Evolutionary conservation across 2,113 vertebrate species (phyloP).

Genomic region (Oryzias celebensis): DNA sequence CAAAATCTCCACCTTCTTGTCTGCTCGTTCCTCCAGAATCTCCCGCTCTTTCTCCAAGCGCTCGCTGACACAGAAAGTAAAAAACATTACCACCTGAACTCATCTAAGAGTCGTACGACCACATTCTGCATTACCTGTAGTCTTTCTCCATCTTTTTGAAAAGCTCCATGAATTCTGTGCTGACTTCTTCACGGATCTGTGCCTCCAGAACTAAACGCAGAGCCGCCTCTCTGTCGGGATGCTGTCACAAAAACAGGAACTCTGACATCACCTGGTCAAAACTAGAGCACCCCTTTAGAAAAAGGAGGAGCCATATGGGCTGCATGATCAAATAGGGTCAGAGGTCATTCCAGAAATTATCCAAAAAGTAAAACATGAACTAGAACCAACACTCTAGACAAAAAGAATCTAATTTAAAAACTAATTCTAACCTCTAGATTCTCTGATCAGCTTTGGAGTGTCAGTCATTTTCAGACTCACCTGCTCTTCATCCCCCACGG

Average conservation of each 20-base stretch:
- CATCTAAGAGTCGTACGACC: neutral
- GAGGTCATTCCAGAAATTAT: too few species aligned
- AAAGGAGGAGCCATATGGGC: too few species aligned
- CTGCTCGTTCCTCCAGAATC: constrained; percentile 82
- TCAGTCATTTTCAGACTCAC: neutral
- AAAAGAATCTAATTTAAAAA: too few species aligned
- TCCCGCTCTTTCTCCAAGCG: constrained; percentile 80
- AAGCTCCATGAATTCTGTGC: constrained; percentile 81
- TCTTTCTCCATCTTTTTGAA: constrained; percentile 81
- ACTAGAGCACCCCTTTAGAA: too few species aligned
- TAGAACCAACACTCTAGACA: too few species aligned
- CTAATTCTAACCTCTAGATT: too few species aligned
- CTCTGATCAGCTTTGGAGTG: too few species aligned
- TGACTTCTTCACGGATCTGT: constrained; percentile 88
- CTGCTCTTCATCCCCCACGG: constrained; percentile 11
- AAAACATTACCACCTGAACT: neutral
- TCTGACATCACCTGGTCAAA: too few species aligned
- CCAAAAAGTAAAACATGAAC: too few species aligned
- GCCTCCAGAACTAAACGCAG: constrained; percentile 80
- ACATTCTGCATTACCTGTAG: constrained; percentile 76
- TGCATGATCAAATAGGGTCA: too few species aligned
- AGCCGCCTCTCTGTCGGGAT: constrained; percentile 15
- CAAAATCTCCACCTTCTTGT: constrained; percentile 86
- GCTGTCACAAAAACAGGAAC: neutral
- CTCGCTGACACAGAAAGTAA: constrained; percentile 68